Percentiles rank a stretch among this genome's conserved stretches.
Conservation (phyloP, 2,113 vertebrate genomes). For the Takifugu bimaculatus region DNA sequence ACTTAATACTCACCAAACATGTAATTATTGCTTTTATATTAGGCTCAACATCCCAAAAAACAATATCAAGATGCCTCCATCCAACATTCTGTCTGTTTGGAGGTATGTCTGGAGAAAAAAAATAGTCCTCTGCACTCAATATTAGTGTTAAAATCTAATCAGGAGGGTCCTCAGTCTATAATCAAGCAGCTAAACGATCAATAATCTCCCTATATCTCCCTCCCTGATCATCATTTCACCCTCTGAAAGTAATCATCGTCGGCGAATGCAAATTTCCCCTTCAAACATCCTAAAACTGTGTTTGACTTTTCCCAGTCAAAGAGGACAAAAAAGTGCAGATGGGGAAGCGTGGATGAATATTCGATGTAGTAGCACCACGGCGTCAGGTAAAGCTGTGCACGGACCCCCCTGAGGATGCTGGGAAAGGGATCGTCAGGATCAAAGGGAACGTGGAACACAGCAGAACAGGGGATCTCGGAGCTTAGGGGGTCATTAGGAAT, state of each 20-base stretch:
- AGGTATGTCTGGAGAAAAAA: too few species aligned
- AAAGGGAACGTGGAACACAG: constrained; percentile 68
- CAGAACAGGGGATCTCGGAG: constrained; percentile 68
- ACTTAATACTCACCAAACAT: too few species aligned
- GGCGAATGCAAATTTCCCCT: constrained; percentile 7
- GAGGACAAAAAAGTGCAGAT: constrained; percentile 39
- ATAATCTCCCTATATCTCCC: neutral
- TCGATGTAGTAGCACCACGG: constrained; percentile 44
- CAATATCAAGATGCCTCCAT: too few species aligned
- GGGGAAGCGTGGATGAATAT: constrained; percentile 54
- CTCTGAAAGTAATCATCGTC: neutral
- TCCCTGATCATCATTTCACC: constrained; percentile 1
- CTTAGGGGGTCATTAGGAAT: constrained; percentile 73
- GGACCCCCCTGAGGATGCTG: constrained; percentile 59
- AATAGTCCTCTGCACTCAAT: too few species aligned
- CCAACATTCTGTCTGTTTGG: too few species aligned
- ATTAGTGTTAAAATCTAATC: constrained; percentile 13
- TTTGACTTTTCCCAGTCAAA: constrained; percentile 44
- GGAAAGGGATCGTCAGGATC: constrained; percentile 66
- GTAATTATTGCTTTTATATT: neutral
- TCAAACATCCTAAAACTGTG: constrained; percentile 25
- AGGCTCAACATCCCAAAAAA: too few species aligned
- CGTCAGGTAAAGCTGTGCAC: constrained; percentile 49
- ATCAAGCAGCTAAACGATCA: neutral
- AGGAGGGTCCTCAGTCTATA: neutral